Base-by-base conservation (phyloP, 2,113 vertebrate genomes). In the Pipra filicauda region DNA sequence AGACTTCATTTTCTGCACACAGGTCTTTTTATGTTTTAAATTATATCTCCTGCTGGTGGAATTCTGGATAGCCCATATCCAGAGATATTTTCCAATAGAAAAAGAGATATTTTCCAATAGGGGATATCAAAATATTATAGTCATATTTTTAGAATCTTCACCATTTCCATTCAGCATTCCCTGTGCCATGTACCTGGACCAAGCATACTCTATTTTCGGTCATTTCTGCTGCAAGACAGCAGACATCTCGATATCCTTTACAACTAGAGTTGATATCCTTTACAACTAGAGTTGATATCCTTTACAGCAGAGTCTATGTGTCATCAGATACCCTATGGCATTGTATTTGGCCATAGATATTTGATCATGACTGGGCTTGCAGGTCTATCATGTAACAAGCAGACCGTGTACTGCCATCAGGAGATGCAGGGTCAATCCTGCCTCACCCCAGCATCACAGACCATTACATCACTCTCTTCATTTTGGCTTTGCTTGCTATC, bases 361-460 rank as follows among this genome's bases (percentile, higher is more conserved):
- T 39, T 44, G 61, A 9, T 71, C 3, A 2, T 11, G 41, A 46
- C 69, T 37, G n/a, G 24, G 15, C 24, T 87, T 52, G 23, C 5
- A 35, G 43, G 33, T 52, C 54, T 89, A 24, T 39, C 49, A 8
- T 13, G 27, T n/a, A 27, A 39, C 27, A 58, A 82, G 6, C 26
- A 78, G 74, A 62, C 12, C 0, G 0, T 19, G 33, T 22, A 9
- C n/a, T 51, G 30, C 43, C 1, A 0, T 41, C 46, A 81, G 70
- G 54, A 92, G 46, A 43, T 22, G 44, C 37, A 39, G 57, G 52
- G 28, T 57, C 57, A 41, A 46, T 31, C 58, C 72, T 64, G 26
- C 35, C 55, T 90, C 65, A 23, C 33, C 27, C 20, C 31, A 44
- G 44, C 59, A 57, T 78, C 85, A 69, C 57, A 61, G 57, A 44